phyloP scores from a whole-genome alignment of 2,797 vertebrate species.

The Leucoraja ocellata region DNA sequence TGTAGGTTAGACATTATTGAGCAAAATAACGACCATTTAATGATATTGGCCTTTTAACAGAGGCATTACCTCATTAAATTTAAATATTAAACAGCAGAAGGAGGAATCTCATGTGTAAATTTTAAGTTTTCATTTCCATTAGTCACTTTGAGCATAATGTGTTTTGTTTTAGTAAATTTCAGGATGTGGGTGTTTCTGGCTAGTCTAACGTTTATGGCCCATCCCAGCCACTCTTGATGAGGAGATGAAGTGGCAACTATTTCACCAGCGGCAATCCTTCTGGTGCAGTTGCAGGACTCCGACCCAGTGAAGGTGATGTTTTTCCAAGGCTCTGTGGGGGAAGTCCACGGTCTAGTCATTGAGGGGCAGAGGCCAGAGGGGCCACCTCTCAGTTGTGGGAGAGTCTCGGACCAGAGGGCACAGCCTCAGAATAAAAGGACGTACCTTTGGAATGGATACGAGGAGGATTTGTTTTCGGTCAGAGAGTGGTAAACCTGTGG shows the following conservation, averaged over 20 bases:
- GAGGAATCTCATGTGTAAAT: not conserved
- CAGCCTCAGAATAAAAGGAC: too few relatives aligned
- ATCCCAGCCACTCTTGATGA: not conserved
- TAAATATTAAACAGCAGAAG: not conserved
- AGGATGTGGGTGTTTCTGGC: not conserved
- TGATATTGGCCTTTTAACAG: not conserved
- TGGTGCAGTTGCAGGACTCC: not conserved
- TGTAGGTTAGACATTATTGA: not conserved
- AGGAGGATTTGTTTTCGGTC: too few relatives aligned
- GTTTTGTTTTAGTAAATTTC: not conserved
- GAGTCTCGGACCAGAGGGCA: too few relatives aligned
- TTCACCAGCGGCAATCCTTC: not conserved
- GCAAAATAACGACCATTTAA: not conserved
- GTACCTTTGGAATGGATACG: too few relatives aligned
- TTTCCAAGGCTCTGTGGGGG: not conserved
- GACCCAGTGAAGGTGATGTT: not conserved
- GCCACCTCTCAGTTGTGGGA: too few relatives aligned
- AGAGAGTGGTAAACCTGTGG: too few relatives aligned
- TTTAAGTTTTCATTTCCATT: not conserved
- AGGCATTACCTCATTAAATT: constrained; percentile 3
- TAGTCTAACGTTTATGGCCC: not conserved
- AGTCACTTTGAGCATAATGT: not conserved
- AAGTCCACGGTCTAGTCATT: too few relatives aligned
- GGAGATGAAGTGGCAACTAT: not conserved
- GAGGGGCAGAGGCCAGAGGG: too few relatives aligned